Evolutionary conservation across 2,888 invertebrate species (phyloP).

Genomic region (Agrochola lota): DNA sequence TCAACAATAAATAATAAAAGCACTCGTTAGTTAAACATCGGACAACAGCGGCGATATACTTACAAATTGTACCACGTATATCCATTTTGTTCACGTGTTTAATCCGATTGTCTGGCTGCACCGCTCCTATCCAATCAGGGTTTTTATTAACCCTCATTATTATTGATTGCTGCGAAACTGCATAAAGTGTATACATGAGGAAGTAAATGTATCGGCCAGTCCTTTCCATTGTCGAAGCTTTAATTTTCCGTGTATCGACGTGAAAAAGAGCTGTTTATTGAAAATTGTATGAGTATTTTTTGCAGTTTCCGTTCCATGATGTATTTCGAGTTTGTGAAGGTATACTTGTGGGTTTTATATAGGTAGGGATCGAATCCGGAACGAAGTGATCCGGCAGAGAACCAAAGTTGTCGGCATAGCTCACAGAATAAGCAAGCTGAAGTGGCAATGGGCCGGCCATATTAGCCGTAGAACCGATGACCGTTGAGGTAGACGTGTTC

Average conservation of each 20-base stretch:
- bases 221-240: conserved; percentile 41
- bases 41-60: conserved; percentile 45
- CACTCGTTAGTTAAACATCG: conserved; percentile 58
- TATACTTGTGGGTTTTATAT: background rate
- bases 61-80: conserved; percentile 57
- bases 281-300: conserved; percentile 6
- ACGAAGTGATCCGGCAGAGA: too few relatives aligned
- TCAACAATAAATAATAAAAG: conserved; percentile 21
- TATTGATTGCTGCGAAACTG: conserved; percentile 79
- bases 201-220: conserved; percentile 50
- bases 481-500: too few relatives aligned
- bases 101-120: conserved; percentile 80
- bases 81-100: conserved; percentile 76
- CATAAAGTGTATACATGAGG: conserved; percentile 63
- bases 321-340: background rate
- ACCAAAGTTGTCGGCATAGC: too few relatives aligned
- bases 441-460: too few relatives aligned
- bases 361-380: too few relatives aligned
- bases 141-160: conserved; percentile 86
- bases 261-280: conserved; percentile 37
- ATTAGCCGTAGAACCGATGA: too few relatives aligned
- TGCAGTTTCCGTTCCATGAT: background rate
- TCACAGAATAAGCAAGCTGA: too few relatives aligned
- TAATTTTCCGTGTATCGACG: conserved; percentile 25
- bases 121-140: conserved; percentile 80